Base-by-base conservation (phyloP, 2,888 invertebrate genomes). In the Schrankia costaestrigalis region DNA sequence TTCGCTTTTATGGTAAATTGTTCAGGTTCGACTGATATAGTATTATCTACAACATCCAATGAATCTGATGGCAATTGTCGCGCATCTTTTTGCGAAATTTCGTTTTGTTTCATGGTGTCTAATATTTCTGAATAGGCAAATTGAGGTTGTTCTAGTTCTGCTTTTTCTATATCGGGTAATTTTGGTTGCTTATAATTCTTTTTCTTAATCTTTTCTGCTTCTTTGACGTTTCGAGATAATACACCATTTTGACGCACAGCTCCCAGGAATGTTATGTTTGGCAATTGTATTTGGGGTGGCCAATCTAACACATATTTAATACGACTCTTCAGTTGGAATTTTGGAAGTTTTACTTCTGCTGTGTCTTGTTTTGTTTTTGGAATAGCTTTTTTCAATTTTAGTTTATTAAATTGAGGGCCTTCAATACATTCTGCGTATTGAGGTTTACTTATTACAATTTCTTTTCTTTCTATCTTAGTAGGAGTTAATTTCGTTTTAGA, bases 241-340 rank as follows among this genome's bases (percentile, higher is more conserved):
- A 93, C 90, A 13, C 93, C 94, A 58, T 89, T 90, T 58, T 91
- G 90, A 46, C 90, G 90, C 10, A 90, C 51, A 31, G 90, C 90
- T 32, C 90, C 90, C 35, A 93, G 75, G 26, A 78, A 70, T 2
- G 80, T 87, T 2, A 92, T 63, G 13, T 82, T 63, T 1, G 90
- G 90, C 38, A 82, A 78, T 25, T 90, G 69, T 21, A 87, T 72
- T 40, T 87, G 75, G 2, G 93, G 90, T 8, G 93, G 91, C 86
- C 91, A 94, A 41, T 92, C 91, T 27, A 84, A 72, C 8, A 89
- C 42, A 52, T 89, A 89, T 28, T 79, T 89, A 5, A 95, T 92
- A 47, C 93, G 89, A 67, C 94, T 94, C 62, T 93, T 93, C 1
- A 95, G 77, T 60, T 93, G 89, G 45, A 93, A 89, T 67, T 92